These are phyloP conservation scores for Melinopterus prodromus DNA, from an alignment of 2,888 invertebrate species.

Conservation along the genomic window DNA sequence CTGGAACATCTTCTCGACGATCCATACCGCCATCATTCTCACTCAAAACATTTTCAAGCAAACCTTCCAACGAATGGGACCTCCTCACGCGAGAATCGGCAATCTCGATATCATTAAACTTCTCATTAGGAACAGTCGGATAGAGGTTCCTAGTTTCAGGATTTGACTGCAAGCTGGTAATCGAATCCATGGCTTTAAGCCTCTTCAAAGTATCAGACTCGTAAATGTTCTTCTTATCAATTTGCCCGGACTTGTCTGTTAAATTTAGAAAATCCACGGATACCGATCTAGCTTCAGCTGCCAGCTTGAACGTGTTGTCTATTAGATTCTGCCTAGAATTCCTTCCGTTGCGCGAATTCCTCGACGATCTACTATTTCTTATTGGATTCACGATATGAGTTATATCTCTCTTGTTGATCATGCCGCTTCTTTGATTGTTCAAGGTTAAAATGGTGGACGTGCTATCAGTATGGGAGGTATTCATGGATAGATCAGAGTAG, in stretches of 20 bases:
- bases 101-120: slow-evolving; percentile 47
- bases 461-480: slow-evolving; percentile 50
- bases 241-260: slow-evolving; percentile 70
- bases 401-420: slow-evolving; percentile 71
- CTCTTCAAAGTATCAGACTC: slow-evolving; percentile 71
- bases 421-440: slow-evolving; percentile 78
- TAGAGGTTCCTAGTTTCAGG: slow-evolving; percentile 63
- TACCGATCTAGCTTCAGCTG: slow-evolving; percentile 68
- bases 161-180: slow-evolving; percentile 61
- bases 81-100: slow-evolving; percentile 58
- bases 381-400: slow-evolving; percentile 79
- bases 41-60: slow-evolving; percentile 63
- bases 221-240: slow-evolving; percentile 77
- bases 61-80: slow-evolving; percentile 67
- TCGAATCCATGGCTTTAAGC: slow-evolving; percentile 66
- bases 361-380: slow-evolving; percentile 53
- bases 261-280: slow-evolving; percentile 73
- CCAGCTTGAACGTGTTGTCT: slow-evolving; percentile 63
- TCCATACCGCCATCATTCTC: slow-evolving; percentile 46
- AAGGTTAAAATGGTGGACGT: slow-evolving; percentile 58
- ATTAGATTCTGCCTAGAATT: slow-evolving; percentile 40
- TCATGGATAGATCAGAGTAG: slow-evolving; percentile 76
- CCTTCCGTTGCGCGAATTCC: slow-evolving; percentile 46
- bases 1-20: slow-evolving; percentile 14
- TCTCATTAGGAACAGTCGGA: slow-evolving; percentile 49